These are phyloP conservation scores for Empis stercorea DNA, from an alignment of 2,888 invertebrate species.

Conservation along the genomic window DNA sequence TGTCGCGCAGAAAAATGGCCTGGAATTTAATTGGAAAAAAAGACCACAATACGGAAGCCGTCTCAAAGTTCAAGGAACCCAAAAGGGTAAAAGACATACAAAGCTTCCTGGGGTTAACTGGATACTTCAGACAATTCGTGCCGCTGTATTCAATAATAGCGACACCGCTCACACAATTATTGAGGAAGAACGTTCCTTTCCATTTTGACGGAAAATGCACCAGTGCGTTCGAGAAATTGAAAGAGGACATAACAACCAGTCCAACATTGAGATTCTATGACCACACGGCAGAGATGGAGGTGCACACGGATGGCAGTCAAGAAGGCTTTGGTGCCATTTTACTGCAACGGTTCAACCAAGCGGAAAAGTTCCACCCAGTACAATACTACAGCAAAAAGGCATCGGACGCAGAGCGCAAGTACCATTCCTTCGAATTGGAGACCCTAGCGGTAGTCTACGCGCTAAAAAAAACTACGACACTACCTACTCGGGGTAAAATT, in stretches of 20 bases:
- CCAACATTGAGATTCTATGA: not conserved
- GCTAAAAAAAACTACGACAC: not conserved
- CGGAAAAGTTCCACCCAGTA: not conserved
- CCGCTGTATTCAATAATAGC: not conserved
- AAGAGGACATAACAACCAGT: no score
- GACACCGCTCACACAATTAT: not conserved
- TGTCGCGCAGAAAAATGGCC: no score
- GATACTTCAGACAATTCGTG: not conserved
- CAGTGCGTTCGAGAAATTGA: no score
- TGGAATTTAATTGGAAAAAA: not conserved
- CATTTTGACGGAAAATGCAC: not conserved
- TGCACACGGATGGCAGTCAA: not conserved
- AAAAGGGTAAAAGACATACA: not conserved
- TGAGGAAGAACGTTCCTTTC: not conserved
- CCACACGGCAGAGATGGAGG: not conserved
- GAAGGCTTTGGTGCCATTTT: not conserved
- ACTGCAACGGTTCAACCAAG: not conserved
- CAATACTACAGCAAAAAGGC: not conserved
- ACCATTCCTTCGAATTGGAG: not conserved
- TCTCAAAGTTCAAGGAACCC: not conserved
- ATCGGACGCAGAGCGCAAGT: not conserved
- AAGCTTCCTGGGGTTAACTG: not conserved
- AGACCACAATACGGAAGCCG: no score
- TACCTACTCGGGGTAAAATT: not conserved
- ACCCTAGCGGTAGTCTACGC: not conserved